Conservation (phyloP, 2,797 vertebrate species). For the Amazona ochrocephala region DNA sequence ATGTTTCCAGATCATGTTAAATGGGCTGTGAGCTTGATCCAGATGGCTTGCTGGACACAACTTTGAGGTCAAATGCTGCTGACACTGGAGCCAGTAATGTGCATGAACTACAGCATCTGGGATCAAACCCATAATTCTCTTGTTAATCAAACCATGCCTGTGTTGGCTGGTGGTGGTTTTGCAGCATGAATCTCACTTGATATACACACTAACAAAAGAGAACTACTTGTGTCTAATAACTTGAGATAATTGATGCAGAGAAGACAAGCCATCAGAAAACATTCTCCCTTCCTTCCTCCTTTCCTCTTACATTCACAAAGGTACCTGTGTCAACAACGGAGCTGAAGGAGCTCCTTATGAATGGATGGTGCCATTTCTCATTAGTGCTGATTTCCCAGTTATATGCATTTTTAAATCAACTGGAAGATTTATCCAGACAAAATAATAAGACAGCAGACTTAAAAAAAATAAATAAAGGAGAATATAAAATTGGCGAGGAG, state of each 20-base stretch:
- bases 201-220: neutral
- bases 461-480: constrained; percentile 6
- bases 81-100: constrained; percentile 32
- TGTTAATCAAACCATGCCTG: neutral
- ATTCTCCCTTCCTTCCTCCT: neutral
- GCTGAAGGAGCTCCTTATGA: neutral
- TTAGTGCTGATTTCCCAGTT: constrained; percentile 1
- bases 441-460: neutral
- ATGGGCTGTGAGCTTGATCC: constrained; percentile 53
- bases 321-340: neutral
- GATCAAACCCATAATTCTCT: constrained; percentile 6
- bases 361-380: neutral
- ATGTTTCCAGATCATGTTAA: constrained; percentile 54
- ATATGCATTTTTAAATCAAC: constrained; percentile 3
- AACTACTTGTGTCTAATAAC: neutral
- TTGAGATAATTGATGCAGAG: neutral
- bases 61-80: constrained; percentile 60
- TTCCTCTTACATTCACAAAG: neutral
- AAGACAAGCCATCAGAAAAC: neutral
- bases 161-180: neutral
- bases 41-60: constrained; percentile 53
- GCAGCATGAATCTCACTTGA: neutral
- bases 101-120: constrained; percentile 34
- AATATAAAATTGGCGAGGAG: neutral
- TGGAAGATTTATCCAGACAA: neutral